A percentile compares a stretch with the other conserved stretches of the same genome.
phyloP scores from a whole-genome alignment of 2,888 invertebrate genomes.

The Thyatira batis region DNA sequence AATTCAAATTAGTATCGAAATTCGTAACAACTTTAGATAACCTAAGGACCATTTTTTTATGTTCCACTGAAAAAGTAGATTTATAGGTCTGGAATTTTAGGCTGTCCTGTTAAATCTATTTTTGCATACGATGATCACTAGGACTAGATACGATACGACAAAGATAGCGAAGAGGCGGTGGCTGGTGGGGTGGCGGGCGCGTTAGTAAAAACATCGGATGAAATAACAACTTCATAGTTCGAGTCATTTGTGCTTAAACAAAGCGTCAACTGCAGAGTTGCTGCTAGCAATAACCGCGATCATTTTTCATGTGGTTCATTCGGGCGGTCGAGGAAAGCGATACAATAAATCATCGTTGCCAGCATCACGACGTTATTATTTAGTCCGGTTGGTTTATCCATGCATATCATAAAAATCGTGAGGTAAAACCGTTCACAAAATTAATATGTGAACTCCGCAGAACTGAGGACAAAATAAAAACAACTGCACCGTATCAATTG shows the following conservation, averaged over 20 bases:
- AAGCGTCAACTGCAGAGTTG: conserved; percentile 80
- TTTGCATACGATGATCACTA: not conserved
- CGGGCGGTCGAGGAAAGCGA: conserved; percentile 78
- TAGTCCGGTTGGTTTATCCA: conserved; percentile 73
- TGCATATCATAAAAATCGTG: conserved; percentile 63
- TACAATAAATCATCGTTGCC: conserved; percentile 81
- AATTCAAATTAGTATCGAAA: too few relatives aligned
- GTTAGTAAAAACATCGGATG: conserved; percentile 63
- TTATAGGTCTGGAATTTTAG: too few relatives aligned
- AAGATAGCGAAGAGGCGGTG: conserved; percentile 19
- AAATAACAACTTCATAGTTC: conserved; percentile 75
- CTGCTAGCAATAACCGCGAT: conserved; percentile 78
- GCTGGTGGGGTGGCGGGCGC: too few relatives aligned
- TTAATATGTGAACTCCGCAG: not conserved
- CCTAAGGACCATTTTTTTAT: too few relatives aligned
- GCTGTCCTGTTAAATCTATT: too few relatives aligned
- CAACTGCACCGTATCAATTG: too few relatives aligned
- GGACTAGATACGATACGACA: conserved; percentile 28
- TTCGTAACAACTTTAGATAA: too few relatives aligned
- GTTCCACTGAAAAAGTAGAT: too few relatives aligned
- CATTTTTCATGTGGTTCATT: conserved; percentile 82
- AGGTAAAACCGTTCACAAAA: not conserved
- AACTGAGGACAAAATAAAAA: conserved; percentile 7
- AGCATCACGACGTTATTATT: conserved; percentile 78
- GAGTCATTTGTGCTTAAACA: conserved; percentile 81